These are phyloP conservation scores for Hippocampus kuda DNA, from an alignment of 2,797 vertebrate species.

Conservation along the genomic window DNA sequence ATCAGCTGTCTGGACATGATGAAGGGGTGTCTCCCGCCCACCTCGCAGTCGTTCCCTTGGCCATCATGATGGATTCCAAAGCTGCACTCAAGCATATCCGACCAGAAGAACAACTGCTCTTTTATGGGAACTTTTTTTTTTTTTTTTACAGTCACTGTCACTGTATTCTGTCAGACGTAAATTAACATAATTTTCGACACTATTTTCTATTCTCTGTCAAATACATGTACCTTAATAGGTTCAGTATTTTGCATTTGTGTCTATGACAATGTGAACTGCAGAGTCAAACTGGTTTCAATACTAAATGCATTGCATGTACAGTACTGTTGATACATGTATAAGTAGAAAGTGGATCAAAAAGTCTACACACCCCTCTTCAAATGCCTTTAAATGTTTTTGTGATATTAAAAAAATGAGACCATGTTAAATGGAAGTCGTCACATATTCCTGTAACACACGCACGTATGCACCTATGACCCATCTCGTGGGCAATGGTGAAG, in stretches of 20 bases:
- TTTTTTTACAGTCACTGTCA: background rate
- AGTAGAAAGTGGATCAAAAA: too few species aligned
- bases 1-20: conserved; percentile 95
- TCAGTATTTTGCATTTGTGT: too few species aligned
- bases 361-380: too few species aligned
- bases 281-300: too few species aligned
- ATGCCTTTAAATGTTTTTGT: background rate
- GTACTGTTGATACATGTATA: too few species aligned
- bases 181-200: background rate
- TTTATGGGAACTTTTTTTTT: background rate
- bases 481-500: conserved; percentile 93
- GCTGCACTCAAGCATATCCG: conserved; percentile 55
- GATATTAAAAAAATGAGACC: background rate
- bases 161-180: background rate
- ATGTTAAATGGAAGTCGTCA: too few species aligned
- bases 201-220: background rate
- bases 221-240: background rate
- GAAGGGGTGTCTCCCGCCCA: conserved; percentile 74
- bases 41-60: conserved; percentile 92
- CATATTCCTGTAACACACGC: conserved; percentile 7
- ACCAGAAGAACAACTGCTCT: background rate
- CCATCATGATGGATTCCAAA: conserved; percentile 95
- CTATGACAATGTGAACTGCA: too few species aligned
- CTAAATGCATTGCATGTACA: too few species aligned
- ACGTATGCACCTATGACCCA: conserved; percentile 84